Conservation (phyloP, 2,113 vertebrate species). For the Micromys minutus region DNA sequence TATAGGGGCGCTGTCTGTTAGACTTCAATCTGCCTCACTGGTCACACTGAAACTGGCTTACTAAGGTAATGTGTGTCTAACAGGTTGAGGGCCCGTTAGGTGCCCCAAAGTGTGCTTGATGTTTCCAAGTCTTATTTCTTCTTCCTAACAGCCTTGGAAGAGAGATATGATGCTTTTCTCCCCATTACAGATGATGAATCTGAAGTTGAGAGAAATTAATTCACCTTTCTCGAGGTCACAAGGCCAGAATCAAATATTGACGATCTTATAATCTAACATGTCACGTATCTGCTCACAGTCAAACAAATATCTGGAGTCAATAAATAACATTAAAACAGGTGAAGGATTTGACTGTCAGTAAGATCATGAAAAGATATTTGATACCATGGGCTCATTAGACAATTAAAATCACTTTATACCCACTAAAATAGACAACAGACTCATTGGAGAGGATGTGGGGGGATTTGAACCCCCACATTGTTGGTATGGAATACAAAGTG, state of each 20-base stretch:
- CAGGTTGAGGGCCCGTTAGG: not conserved
- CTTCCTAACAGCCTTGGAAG: not conserved
- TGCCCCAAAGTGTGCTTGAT: not conserved
- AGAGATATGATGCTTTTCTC: not conserved
- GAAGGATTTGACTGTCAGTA: not conserved
- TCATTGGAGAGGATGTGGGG: not conserved
- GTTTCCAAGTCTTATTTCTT: not conserved
- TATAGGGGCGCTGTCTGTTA: not conserved
- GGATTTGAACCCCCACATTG: not conserved
- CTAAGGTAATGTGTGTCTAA: not conserved
- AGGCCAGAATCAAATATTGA: not conserved
- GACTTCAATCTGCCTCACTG: not conserved
- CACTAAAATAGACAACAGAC: not conserved
- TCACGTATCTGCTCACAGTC: not conserved
- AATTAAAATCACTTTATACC: not conserved
- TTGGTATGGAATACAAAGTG: not conserved
- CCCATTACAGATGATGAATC: not conserved
- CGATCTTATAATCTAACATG: not conserved
- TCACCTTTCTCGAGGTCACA: not conserved
- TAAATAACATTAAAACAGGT: not conserved
- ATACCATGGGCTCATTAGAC: not conserved
- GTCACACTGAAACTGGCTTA: not conserved
- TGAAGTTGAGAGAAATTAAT: slow-evolving; percentile 24
- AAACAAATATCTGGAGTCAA: not conserved
- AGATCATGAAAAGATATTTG: not conserved